These are phyloP conservation scores for Bombus turneri DNA, from an alignment of 1,140 invertebrate species.

Conservation along the genomic window DNA sequence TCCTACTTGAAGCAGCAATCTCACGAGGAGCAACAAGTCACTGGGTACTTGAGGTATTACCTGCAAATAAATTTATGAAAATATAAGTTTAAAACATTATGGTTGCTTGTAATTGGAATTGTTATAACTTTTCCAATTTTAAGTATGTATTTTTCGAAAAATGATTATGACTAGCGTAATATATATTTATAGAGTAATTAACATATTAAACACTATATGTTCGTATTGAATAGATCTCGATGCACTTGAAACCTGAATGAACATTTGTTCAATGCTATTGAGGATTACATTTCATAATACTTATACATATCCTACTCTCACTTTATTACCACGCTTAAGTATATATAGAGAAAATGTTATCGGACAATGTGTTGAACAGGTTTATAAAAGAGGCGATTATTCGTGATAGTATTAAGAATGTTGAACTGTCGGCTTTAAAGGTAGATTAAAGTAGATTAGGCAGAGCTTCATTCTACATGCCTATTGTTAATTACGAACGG, in stretches of 20 bases:
- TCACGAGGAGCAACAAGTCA: slow-evolving; percentile 65
- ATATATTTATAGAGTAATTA: no score
- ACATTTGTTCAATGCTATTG: not conserved
- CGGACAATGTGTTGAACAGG: no score
- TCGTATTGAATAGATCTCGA: not conserved
- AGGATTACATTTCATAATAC: no score
- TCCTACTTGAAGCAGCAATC: slow-evolving; percentile 57
- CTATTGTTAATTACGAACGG: no score
- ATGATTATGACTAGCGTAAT: not conserved
- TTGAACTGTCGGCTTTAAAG: not conserved
- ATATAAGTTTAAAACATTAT: not conserved
- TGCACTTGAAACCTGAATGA: not conserved
- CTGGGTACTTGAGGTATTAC: slow-evolving; percentile 56
- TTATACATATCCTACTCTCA: no score
- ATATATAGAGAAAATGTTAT: not conserved
- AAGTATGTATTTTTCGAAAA: not conserved
- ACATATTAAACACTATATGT: not conserved
- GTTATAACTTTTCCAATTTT: not conserved
- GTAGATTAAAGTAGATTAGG: no score
- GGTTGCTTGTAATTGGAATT: not conserved
- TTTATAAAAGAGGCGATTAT: no score
- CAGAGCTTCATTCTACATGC: no score
- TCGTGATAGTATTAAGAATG: not conserved
- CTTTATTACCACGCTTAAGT: not conserved
- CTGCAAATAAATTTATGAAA: slow-evolving; percentile 63